Evolutionary conservation across 2,113 vertebrate genomes (phyloP), one percentile per base, ranked within the genome.

Genomic region (Mobula hypostoma): DNA sequence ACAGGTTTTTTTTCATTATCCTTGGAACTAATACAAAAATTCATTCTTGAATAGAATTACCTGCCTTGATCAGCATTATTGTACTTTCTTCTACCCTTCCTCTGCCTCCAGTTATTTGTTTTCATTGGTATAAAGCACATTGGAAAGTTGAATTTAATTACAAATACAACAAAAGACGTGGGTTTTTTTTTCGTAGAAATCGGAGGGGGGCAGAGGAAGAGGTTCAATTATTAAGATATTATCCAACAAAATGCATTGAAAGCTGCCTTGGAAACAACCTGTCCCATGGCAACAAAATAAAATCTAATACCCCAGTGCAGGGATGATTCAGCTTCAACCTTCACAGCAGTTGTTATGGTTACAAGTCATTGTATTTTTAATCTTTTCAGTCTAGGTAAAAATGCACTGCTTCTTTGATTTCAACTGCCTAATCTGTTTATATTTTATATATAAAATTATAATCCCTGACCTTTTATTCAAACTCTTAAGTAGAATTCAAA

Each of bases 61-160:
- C 95, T 95, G 95, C n/a, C 88, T 95, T 95, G 95, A 95, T 95
- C 95, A 94, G 78, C 77, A 72, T 61, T 82, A 91, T 94, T 94
- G 85, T 61, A 94, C 83, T 40, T 87, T 61, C 12, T 88, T 94
- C 76, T 93, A 94, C 94, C 94, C 90, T 94, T 95, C 94, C 95
- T 94, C 66, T 94, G 95, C 94, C 94, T 94, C 63, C 83, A 76
- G 95, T 95, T 95, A 95, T 95, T 94, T 94, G 94, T 95, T 63
- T 95, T 0, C 29, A 95, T 96, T 95, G 95, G 95, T 95, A 94
- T 94, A 94, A 95, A n/a, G 85, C 29, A 17, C 61, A 66, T 32
- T 7, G 14, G 61, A 58, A 17, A 6, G 15, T 88, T 88, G 32
- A 32, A 32, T 88, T 88, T 66, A 61, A 66, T 88, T 17, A n/a